A percentile compares a stretch with the other conserved stretches of the same genome.
These are phyloP conservation scores for Hyposoter dolosus DNA, from an alignment of 2,888 invertebrate species.

Conservation along the genomic window DNA sequence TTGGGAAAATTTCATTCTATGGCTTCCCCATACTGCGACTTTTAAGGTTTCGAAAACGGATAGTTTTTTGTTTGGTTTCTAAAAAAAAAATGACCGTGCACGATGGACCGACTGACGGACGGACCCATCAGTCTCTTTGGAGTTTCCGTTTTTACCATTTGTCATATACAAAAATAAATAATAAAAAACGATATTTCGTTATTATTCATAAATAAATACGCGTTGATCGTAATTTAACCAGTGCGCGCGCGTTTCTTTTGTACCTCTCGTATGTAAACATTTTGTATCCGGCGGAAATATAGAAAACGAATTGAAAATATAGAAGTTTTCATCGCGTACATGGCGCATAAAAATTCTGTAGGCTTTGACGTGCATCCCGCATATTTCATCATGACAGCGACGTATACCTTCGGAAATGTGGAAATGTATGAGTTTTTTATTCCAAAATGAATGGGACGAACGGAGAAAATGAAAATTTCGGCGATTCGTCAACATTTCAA, in stretches of 20 bases:
- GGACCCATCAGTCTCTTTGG: neutral
- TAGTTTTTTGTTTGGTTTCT: neutral
- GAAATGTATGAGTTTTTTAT: neutral
- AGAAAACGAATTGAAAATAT: neutral
- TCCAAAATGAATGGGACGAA: neutral
- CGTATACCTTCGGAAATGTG: neutral
- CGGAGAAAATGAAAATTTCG: neutral
- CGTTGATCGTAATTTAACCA: neutral
- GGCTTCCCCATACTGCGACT: neutral
- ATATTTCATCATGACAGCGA: neutral
- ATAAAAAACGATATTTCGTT: constrained; percentile 1
- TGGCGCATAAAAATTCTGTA: neutral
- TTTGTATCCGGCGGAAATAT: constrained; percentile 5
- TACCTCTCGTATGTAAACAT: neutral
- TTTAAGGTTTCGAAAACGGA: neutral
- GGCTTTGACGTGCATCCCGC: neutral
- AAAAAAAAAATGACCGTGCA: neutral
- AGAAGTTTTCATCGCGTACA: neutral
- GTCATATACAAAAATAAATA: neutral
- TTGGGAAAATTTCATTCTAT: neutral
- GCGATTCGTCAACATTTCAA: neutral
- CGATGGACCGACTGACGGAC: neutral
- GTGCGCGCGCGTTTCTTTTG: neutral
- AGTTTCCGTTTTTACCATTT: neutral
- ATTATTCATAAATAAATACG: neutral